A percentile compares a stretch with the other conserved stretches of the same genome.
phyloP scores from a whole-genome alignment of 92 coral and sea anemone genomes.

The Parazoanthus atlanticus region DNA sequence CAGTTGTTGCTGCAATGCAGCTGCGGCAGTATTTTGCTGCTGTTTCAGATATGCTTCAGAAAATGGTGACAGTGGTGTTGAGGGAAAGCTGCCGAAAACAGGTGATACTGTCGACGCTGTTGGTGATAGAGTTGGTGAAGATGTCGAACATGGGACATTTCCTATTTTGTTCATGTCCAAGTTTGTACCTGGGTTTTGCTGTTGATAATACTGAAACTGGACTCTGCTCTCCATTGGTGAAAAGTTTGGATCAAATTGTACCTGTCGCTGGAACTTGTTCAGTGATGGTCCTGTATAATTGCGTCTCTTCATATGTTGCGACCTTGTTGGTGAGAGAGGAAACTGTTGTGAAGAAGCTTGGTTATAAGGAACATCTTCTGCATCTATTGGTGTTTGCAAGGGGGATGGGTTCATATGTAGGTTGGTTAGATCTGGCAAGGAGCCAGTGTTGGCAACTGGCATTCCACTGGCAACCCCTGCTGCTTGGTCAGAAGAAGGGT shows the following conservation, averaged over 20 bases:
- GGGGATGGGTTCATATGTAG: slow-evolving; percentile 95
- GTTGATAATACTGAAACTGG: slow-evolving; percentile 42
- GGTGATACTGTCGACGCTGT: slow-evolving; percentile 82
- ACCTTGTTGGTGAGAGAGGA: slow-evolving; percentile 31
- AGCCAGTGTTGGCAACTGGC: slow-evolving; percentile 74
- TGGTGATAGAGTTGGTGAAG: slow-evolving; percentile 80
- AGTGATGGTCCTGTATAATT: slow-evolving; percentile 27
- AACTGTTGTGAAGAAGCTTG: slow-evolving; percentile 57
- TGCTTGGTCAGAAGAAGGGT: slow-evolving; percentile 25
- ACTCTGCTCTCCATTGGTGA: slow-evolving; percentile 43
- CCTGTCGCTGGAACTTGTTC: slow-evolving; percentile 40
- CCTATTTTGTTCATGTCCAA: slow-evolving; percentile 35
- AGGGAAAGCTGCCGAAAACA: slow-evolving; percentile 69
- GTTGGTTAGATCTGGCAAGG: slow-evolving; percentile 93
- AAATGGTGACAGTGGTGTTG: slow-evolving; percentile 78
- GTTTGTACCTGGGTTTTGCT: slow-evolving; percentile 37
- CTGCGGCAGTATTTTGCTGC: slow-evolving; percentile 60
- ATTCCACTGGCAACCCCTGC: slow-evolving; percentile 15
- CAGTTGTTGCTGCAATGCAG: slow-evolving; percentile 74
- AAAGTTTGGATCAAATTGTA: slow-evolving; percentile 41
- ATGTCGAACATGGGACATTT: slow-evolving; percentile 47
- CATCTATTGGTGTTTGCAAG: slow-evolving; percentile 88
- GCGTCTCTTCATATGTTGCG: slow-evolving; percentile 35
- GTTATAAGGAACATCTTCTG: slow-evolving; percentile 67
- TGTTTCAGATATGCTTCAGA: slow-evolving; percentile 81